Conservation (phyloP, 2,113 vertebrate genomes). For the Ascaphus truei region DNA sequence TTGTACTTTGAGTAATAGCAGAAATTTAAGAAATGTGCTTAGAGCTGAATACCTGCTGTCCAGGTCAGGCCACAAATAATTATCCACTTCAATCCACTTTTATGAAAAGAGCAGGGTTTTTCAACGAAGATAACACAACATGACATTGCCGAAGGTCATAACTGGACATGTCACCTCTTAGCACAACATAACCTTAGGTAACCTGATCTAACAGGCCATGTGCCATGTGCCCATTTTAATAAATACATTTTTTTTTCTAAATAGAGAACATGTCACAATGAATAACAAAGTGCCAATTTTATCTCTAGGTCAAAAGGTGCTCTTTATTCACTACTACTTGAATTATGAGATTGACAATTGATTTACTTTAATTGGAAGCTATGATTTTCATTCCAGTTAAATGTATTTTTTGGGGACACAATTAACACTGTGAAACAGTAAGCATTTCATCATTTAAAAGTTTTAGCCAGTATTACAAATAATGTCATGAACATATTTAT, state of each 20-base stretch:
- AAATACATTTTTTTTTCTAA: slow-evolving; percentile 42
- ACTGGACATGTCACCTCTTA: slow-evolving; percentile 56
- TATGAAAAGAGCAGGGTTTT: slow-evolving; percentile 60
- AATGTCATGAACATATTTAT: no score
- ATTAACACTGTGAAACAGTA: no score
- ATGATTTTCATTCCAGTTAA: no score
- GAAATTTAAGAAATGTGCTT: slow-evolving; percentile 21
- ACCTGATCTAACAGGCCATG: slow-evolving; percentile 58
- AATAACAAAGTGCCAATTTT: slow-evolving; percentile 36
- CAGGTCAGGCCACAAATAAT: slow-evolving; percentile 21
- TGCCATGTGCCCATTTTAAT: slow-evolving; percentile 57
- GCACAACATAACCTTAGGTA: slow-evolving; percentile 47
- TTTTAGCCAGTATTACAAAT: no score
- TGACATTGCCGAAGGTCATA: slow-evolving; percentile 62
- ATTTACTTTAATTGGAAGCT: no score
- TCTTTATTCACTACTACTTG: slow-evolving; percentile 13
- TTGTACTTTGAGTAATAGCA: no score
- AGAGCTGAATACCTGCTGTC: slow-evolving; percentile 34
- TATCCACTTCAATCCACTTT: slow-evolving; percentile 40
- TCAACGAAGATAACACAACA: slow-evolving; percentile 52
- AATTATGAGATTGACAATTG: slow-evolving; percentile 10
- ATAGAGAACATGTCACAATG: slow-evolving; percentile 31
- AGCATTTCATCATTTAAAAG: no score
- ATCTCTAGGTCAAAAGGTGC: slow-evolving; percentile 37
- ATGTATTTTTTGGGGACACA: no score